Conservation (phyloP, 1,140 invertebrate species). For the Matsumurasca onukii region DNA sequence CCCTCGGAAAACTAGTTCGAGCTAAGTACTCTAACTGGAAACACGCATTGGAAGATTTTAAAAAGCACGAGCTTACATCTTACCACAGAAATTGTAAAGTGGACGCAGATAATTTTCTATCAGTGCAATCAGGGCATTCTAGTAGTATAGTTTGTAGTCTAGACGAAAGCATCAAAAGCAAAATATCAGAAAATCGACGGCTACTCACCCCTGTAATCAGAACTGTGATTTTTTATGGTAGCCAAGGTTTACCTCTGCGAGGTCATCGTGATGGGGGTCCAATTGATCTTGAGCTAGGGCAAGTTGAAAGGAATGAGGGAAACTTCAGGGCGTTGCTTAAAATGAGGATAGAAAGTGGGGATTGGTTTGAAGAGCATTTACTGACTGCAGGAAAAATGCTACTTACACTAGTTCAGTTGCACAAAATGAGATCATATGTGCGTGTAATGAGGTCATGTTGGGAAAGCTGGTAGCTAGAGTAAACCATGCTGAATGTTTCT, state of each 20-base stretch:
- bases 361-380: neutral
- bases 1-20: neutral
- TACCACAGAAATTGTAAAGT: conserved; percentile 13
- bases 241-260: conserved; percentile 12
- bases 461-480: conserved; percentile 1
- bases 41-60: conserved; percentile 10
- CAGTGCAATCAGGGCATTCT: neutral
- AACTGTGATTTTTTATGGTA: conserved; percentile 19
- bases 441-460: conserved; percentile 7
- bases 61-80: neutral
- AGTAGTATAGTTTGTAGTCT: too few species aligned
- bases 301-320: neutral
- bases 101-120: conserved; percentile 8
- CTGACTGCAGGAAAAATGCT: conserved; percentile 12
- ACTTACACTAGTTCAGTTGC: neutral
- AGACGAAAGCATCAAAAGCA: too few species aligned
- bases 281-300: neutral
- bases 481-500: conserved; percentile 10
- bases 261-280: conserved; percentile 10
- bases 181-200: conserved; percentile 12
- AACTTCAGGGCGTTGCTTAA: conserved; percentile 5
- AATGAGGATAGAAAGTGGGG: conserved; percentile 9
- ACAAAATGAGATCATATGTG: conserved; percentile 19
- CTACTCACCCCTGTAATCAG: conserved; percentile 9
- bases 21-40: conserved; percentile 3